Evolutionary conservation across 1,140 invertebrate species (phyloP).

Genomic region (Cyclargus thomasi): DNA sequence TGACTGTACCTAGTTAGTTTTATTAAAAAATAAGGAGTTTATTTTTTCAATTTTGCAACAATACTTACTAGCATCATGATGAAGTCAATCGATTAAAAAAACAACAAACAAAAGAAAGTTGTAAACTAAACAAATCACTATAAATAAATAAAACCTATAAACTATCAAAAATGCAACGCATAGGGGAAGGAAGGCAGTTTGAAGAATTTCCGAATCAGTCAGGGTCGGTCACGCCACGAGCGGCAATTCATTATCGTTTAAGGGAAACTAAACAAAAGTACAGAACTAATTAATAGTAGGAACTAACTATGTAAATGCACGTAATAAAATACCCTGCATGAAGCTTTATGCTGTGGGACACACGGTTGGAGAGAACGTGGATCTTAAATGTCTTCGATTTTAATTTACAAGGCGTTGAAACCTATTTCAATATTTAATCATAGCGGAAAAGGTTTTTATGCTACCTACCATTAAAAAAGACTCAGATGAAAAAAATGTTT

Average conservation of each 20-base stretch:
- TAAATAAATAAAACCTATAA: not conserved
- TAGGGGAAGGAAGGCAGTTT: not conserved
- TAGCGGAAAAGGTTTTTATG: too few relatives aligned
- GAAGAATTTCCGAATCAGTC: slow-evolving; percentile 17
- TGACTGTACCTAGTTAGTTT: not conserved
- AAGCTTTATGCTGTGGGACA: slow-evolving; percentile 29
- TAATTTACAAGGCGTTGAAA: too few relatives aligned
- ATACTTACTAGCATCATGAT: too few relatives aligned
- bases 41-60: too few relatives aligned
- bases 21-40: too few relatives aligned
- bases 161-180: not conserved
- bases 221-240: slow-evolving; percentile 21
- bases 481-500: too few relatives aligned
- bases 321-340: slow-evolving; percentile 32
- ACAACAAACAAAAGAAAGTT: not conserved
- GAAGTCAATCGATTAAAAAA: too few relatives aligned
- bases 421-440: too few relatives aligned
- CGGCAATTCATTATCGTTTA: slow-evolving; percentile 29
- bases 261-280: slow-evolving; percentile 39
- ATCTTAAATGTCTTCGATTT: too few relatives aligned
- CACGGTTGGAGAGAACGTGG: slow-evolving; percentile 22
- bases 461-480: too few relatives aligned
- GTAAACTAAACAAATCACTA: not conserved
- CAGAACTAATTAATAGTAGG: slow-evolving; percentile 46
- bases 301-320: slow-evolving; percentile 46